phyloP scores from a whole-genome alignment of 1,140 invertebrate genomes.

The Steinernema feltiae region DNA sequence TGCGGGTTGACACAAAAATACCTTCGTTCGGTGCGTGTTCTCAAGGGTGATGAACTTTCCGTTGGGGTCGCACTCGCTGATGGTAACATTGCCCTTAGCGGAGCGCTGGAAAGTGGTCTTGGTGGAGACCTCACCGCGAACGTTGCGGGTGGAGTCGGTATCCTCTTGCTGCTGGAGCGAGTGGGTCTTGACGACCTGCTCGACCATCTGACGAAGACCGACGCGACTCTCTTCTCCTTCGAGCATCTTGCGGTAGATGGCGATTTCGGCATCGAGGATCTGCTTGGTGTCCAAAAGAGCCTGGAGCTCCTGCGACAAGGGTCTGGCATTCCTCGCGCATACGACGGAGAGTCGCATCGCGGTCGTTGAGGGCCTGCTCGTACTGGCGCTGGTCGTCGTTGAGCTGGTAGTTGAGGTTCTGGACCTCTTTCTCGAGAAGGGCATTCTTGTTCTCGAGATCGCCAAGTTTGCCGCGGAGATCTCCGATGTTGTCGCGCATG shows the following conservation, averaged over 20 bases:
- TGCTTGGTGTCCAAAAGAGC: constrained; percentile 61
- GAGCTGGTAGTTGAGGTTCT: constrained; percentile 59
- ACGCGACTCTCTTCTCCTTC: constrained; percentile 55
- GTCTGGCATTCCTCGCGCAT: constrained; percentile 58
- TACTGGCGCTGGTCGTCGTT: constrained; percentile 57
- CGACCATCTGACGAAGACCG: constrained; percentile 57
- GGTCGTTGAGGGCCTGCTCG: constrained; percentile 56
- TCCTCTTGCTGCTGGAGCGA: constrained; percentile 58
- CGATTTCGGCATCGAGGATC: constrained; percentile 58
- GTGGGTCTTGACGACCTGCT: constrained; percentile 58
- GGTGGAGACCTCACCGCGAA: constrained; percentile 61
- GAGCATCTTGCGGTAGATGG: constrained; percentile 57
- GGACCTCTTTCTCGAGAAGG: constrained; percentile 61
- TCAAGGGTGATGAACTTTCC: constrained; percentile 63
- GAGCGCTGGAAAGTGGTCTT: constrained; percentile 62
- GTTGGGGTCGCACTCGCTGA: constrained; percentile 61
- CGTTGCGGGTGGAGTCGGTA: constrained; percentile 57
- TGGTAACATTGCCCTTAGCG: constrained; percentile 58
- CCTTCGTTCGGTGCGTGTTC: constrained; percentile 58
- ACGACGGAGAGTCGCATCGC: constrained; percentile 54
- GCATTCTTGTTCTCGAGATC: constrained; percentile 62
- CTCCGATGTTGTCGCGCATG: constrained; percentile 60
- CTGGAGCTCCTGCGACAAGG: constrained; percentile 59
- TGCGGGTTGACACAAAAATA: no score
- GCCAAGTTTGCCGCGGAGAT: constrained; percentile 59